phyloP scores from a whole-genome alignment of 2,888 invertebrate species.

The Alviniconcha strummeri region DNA sequence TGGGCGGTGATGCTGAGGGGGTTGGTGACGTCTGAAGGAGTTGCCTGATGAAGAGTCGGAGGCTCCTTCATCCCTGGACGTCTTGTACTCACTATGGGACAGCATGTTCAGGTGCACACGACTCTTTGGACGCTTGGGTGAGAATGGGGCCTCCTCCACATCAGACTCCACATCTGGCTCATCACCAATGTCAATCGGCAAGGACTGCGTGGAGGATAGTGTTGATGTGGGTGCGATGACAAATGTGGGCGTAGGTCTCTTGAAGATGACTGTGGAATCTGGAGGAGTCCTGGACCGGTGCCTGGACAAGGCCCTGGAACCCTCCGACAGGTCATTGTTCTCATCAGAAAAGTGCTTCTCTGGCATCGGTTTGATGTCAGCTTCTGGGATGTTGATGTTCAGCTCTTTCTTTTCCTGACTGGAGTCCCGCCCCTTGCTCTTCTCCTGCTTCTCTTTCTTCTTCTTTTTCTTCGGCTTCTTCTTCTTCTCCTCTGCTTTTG shows the following conservation, averaged over 20 bases:
- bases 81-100: background rate
- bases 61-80: background rate
- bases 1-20: background rate
- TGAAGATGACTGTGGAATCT: background rate
- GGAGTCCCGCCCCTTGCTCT: slow-evolving; percentile 13
- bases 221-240: background rate
- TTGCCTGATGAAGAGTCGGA: slow-evolving; percentile 20
- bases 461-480: slow-evolving; percentile 46
- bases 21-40: background rate
- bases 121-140: background rate
- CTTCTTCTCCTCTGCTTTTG: slow-evolving; percentile 41
- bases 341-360: slow-evolving; percentile 33
- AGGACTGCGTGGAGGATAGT: background rate
- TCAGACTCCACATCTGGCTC: slow-evolving; percentile 24
- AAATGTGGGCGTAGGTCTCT: background rate
- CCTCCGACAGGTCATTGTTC: slow-evolving; percentile 28
- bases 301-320: background rate
- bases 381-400: slow-evolving; percentile 34
- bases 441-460: slow-evolving; percentile 44
- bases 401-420: slow-evolving; percentile 35
- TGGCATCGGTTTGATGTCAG: slow-evolving; percentile 23
- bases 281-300: background rate
- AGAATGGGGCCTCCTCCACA: background rate
- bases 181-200: background rate
- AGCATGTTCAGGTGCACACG: background rate